Conservation (phyloP, 2,797 vertebrate genomes). For the Morelia viridis region DNA sequence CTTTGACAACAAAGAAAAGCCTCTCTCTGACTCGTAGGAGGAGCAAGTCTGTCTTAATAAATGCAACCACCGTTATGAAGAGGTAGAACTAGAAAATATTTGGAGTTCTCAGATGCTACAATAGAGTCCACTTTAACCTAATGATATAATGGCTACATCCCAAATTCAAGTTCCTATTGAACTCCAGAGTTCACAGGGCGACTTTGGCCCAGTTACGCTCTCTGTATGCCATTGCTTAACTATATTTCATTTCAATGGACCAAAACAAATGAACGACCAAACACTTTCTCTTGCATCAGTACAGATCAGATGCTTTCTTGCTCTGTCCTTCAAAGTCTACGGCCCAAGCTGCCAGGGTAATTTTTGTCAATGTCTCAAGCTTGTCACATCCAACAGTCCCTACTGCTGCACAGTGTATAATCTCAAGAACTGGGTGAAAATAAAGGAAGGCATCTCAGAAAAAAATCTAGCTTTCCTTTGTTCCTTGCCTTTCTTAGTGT, state of each 20-base stretch:
- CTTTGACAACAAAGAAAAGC: neutral
- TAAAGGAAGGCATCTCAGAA: neutral
- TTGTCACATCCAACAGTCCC: constrained; percentile 13
- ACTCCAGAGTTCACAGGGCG: neutral
- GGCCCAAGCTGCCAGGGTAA: constrained; percentile 19
- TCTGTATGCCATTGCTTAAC: neutral
- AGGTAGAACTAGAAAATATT: neutral
- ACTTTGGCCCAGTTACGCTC: neutral
- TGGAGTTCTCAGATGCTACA: neutral
- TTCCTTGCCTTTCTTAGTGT: neutral
- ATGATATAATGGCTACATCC: neutral
- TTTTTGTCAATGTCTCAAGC: neutral
- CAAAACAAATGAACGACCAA: constrained; percentile 30
- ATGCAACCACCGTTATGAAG: neutral
- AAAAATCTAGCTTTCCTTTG: neutral
- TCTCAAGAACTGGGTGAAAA: neutral
- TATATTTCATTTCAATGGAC: constrained; percentile 17
- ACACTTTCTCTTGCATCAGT: constrained; percentile 45
- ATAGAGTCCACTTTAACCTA: neutral
- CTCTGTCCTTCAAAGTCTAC: constrained; percentile 34
- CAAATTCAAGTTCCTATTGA: neutral
- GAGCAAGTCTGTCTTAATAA: neutral
- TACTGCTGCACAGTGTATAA: accelerated
- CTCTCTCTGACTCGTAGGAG: neutral
- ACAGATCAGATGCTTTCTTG: constrained; percentile 51